A percentile compares a stretch with the other conserved stretches of the same genome.
Evolutionary conservation across 2,113 vertebrate species (phyloP).

Genomic region (Leuciscus idus): DNA sequence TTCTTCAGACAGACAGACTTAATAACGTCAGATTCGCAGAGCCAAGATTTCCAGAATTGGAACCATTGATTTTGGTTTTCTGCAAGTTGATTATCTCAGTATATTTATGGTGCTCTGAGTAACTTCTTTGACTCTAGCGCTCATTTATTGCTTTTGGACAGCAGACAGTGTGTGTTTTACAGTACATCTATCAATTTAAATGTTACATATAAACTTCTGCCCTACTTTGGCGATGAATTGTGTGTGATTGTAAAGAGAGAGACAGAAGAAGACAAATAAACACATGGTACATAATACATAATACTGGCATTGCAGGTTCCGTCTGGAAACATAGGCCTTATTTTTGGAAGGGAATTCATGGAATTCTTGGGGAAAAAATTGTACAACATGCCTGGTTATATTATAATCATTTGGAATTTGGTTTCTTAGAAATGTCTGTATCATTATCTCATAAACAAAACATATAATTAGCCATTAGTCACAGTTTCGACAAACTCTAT

Average conservation of each 20-base stretch:
- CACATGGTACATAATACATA: background rate
- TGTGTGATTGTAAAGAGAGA: conserved; percentile 11
- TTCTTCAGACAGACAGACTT: background rate
- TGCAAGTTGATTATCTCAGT: conserved; percentile 16
- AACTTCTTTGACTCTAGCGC: background rate
- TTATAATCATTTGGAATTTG: background rate
- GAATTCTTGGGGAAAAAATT: conserved; percentile 33
- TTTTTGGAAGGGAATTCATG: conserved; percentile 44
- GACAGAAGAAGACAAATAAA: conserved; percentile 19
- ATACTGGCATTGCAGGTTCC: conserved; percentile 15
- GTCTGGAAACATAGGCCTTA: conserved; percentile 29
- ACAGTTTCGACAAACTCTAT: background rate
- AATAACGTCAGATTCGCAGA: background rate
- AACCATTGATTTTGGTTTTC: conserved; percentile 9
- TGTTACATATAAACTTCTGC: conserved; percentile 15
- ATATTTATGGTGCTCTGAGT: conserved; percentile 5
- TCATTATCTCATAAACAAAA: background rate
- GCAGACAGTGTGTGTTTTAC: background rate
- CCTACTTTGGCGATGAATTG: background rate
- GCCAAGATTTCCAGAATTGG: background rate
- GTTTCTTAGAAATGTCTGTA: background rate
- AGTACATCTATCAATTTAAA: conserved; percentile 2
- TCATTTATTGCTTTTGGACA: conserved; percentile 31
- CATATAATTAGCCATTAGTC: background rate
- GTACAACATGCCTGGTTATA: background rate